Base-by-base conservation (phyloP, 2,888 invertebrate species). In the Ophion costatus region DNA sequence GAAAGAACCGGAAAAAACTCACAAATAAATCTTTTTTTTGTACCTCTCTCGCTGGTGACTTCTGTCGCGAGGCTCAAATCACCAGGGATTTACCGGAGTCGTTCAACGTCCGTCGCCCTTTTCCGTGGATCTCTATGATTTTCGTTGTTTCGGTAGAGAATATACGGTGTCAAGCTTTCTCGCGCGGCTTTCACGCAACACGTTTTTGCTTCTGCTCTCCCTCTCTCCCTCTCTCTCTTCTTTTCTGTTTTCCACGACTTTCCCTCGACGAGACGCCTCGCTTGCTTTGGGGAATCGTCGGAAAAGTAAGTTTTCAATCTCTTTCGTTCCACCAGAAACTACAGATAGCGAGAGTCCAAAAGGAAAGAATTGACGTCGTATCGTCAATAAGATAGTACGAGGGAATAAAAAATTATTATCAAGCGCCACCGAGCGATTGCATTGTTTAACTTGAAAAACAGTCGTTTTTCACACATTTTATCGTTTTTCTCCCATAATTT, bases 51-150 rank as follows among this genome's bases (percentile, higher is more conserved):
- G 80, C 71, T 33, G 17, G 59, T 64, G 64, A 80, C 80, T 69
- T 67, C 70, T 42, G 79, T 73, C 3, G 56, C 71, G 76, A 63
- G 71, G 73, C 67, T 69, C 45, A 63, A 80, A 74, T 77, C 80
- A 77, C 76, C 17, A 69, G 75, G 79, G 82, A 79, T 76, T 84
- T 82, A 67, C 81, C 67, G 70, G 61, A 75, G 61, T 64, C 69
- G 24, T 66, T 73, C 78, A 66, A 61, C 74, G 74, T 78, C 56
- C 61, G 24, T 29, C 64, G 63, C 75, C 63, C 80, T 84, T 82
- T 79, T 84, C 75, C 80, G 38, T 24, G 51, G 67, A 57, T 45
- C 51, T 80, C 20, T 74, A 61, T 51, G 76, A 69, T 77, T 82
- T 56, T 69, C 73, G 64, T 70, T 78, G 70, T 78, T 75, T 70